Base-by-base conservation (phyloP, 92 coral and sea anemone genomes). In the Blastomussa wellsi region DNA sequence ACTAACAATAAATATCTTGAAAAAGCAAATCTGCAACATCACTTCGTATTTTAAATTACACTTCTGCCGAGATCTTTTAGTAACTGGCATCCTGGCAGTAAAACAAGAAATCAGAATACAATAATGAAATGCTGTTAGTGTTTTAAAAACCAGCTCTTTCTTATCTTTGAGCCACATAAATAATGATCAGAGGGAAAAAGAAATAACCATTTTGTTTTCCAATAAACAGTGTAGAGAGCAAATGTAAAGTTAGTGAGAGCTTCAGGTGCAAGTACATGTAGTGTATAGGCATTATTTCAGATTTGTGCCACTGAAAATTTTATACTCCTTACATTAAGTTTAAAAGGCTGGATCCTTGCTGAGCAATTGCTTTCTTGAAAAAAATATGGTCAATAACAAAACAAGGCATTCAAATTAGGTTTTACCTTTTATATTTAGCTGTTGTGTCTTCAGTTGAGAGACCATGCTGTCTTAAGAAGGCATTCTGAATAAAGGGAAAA, bases 381-480 rank as follows among this genome's bases (percentile, higher is more conserved):
- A 31, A 36, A 2, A 1, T 26, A 26, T 62, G 35, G 5, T 28
- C 32, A 44, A 44, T 26, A 35, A 52, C 48, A 52, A 52, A 13
- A 52, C 29, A 80, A 4, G 29, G 22, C 48, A 82, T 77, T 47
- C 19, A 55, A 29, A n/a, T 66, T 41, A 28, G 10, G 5, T 48
- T 22, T 31, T 91, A 96, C 99, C 99, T 90, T 80, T 90, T 96
- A 80, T 96, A 96, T 74, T 96, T 96, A 47, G 98, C 94, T 42
- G 86, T 80, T 59, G 98, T 88, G 68, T 96, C 99, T 78, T 93
- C 98, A 28, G 99, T 96, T 24, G 93, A 89, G 29, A 96, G 90
- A 90, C 92, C 93, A 87, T 96, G 99, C 77, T 96, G 99, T 72
- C 97, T 92, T 72, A 96, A 96, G 89, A 93, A 96, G 19, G 95